These are phyloP conservation scores for Eristalis pertinax DNA, from an alignment of 2,888 invertebrate species.

Conservation along the genomic window DNA sequence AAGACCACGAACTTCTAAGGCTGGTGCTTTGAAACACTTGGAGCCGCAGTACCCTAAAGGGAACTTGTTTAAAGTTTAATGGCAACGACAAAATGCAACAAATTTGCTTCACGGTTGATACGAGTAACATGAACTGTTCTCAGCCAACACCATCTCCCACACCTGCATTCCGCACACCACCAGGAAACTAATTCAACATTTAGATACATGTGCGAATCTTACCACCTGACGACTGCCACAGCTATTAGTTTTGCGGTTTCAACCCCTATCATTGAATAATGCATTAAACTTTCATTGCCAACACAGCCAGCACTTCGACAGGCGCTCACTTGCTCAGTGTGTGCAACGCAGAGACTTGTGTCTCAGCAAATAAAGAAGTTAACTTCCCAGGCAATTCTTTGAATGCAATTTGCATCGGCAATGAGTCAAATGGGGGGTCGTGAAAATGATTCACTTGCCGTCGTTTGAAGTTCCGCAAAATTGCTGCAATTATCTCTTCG, in stretches of 20 bases:
- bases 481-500: not conserved
- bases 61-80: too few relatives aligned
- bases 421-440: not conserved
- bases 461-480: not conserved
- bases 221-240: not conserved
- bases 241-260: not conserved
- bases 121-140: not conserved
- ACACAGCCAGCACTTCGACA: not conserved
- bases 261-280: not conserved
- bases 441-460: not conserved
- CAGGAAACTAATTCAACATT: not conserved
- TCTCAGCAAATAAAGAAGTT: not conserved
- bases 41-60: too few relatives aligned
- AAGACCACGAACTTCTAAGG: too few relatives aligned
- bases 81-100: too few relatives aligned
- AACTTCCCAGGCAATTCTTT: not conserved
- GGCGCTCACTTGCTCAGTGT: not conserved
- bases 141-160: not conserved
- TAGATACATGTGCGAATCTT: not conserved
- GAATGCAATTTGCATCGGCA: conserved; percentile 37
- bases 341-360: not conserved
- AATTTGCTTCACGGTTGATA: not conserved
- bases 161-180: not conserved
- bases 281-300: not conserved
- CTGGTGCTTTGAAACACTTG: too few relatives aligned